These are phyloP conservation scores for Chymomyza amoena DNA, from an alignment of 2,888 invertebrate species.

Conservation along the genomic window DNA sequence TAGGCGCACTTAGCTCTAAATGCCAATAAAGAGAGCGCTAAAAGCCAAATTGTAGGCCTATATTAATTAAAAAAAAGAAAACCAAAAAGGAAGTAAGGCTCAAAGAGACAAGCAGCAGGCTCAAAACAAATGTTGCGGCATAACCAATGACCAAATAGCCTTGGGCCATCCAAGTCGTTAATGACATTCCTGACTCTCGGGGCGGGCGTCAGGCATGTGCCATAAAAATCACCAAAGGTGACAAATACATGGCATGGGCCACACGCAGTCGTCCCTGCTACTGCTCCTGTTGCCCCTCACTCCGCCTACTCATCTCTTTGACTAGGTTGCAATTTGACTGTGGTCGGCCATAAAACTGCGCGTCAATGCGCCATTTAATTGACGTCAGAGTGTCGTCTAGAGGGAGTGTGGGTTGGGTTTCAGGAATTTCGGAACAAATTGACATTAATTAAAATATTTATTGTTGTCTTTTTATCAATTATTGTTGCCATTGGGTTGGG, in stretches of 20 bases:
- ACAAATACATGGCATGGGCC: conserved; percentile 38
- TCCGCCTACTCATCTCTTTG: background rate
- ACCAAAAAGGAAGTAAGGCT: background rate
- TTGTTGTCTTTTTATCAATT: conserved; percentile 43
- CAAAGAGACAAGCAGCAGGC: too few species aligned
- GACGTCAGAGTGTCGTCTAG: conserved; percentile 12
- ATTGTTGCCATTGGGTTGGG: conserved; percentile 58
- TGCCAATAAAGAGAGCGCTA: background rate
- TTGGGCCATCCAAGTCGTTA: conserved; percentile 49
- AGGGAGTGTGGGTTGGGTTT: background rate
- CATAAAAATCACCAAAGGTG: conserved; percentile 65
- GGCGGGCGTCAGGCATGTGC: conserved; percentile 15
- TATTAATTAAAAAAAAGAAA: background rate
- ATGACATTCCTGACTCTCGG: background rate
- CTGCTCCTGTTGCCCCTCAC: background rate
- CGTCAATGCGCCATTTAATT: conserved; percentile 52
- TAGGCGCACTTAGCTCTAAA: conserved; percentile 35
- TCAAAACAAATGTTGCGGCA: background rate
- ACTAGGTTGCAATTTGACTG: background rate
- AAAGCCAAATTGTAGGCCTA: background rate
- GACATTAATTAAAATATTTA: conserved; percentile 62
- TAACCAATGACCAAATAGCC: conserved; percentile 11
- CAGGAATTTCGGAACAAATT: conserved; percentile 31
- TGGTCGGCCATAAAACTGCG: conserved; percentile 38
- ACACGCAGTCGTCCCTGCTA: conserved; percentile 1